A percentile compares a stretch with the other conserved stretches of the same genome.
phyloP scores from a whole-genome alignment of 92 coral and sea anemone species.

The Siderastrea siderea region DNA sequence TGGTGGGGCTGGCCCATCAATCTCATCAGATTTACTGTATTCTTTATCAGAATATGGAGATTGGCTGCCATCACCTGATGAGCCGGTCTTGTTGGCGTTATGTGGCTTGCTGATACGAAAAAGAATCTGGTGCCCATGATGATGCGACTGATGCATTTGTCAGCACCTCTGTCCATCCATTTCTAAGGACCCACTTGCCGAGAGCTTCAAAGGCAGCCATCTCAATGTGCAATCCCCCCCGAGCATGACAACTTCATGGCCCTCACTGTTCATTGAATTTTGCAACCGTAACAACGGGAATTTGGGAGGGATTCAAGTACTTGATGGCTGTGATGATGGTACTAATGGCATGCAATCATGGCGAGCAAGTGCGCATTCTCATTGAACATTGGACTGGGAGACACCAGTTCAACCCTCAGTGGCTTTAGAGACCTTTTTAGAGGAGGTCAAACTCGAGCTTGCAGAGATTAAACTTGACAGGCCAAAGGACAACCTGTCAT shows the following conservation, averaged over 20 bases:
- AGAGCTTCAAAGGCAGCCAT: slow-evolving; percentile 60
- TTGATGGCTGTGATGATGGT: slow-evolving; percentile 47
- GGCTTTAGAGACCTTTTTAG: too few species aligned
- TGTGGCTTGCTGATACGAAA: too few species aligned
- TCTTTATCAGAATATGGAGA: slow-evolving; percentile 46
- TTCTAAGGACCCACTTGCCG: slow-evolving; percentile 61
- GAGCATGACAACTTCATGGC: slow-evolving; percentile 41
- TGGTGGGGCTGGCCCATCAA: slow-evolving; percentile 28
- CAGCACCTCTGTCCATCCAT: slow-evolving; percentile 13
- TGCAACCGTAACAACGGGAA: slow-evolving; percentile 45
- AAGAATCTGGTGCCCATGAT: too few species aligned
- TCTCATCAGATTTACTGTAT: slow-evolving; percentile 44
- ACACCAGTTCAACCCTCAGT: too few species aligned
- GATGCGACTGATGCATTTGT: too few species aligned
- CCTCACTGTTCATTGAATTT: slow-evolving; percentile 69
- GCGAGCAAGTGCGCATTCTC: slow-evolving; percentile 28
- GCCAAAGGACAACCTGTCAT: too few species aligned
- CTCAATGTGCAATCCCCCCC: slow-evolving; percentile 54
- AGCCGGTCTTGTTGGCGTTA: too few species aligned
- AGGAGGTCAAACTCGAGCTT: too few species aligned
- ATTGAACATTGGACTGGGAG: too few species aligned
- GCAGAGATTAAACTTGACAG: too few species aligned
- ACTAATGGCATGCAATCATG: slow-evolving; percentile 54
- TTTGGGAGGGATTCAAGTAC: slow-evolving; percentile 57
- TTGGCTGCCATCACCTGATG: slow-evolving; percentile 66